Conservation (phyloP, 2,113 vertebrate species). For the Poeciliopsis turrubarensis region DNA sequence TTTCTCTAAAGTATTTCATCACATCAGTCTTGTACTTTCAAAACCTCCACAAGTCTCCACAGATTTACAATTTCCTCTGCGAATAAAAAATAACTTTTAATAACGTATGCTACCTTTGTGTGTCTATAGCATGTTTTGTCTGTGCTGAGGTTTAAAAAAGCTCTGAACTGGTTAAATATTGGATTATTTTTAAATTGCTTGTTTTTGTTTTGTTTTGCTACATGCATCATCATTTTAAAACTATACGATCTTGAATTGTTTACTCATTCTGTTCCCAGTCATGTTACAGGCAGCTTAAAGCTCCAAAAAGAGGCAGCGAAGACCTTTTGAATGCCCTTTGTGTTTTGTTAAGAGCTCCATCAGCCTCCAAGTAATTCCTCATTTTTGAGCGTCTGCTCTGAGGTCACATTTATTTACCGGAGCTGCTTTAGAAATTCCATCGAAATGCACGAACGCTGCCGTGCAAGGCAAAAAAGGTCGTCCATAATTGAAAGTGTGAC, state of each 20-base stretch:
- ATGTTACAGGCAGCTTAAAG: neutral
- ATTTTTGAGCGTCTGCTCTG: neutral
- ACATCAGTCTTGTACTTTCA: too few species aligned
- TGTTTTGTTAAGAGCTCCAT: constrained; percentile 2
- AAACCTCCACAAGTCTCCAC: too few species aligned
- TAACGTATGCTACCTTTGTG: too few species aligned
- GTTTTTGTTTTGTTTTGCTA: neutral
- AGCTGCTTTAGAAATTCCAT: constrained; percentile 43
- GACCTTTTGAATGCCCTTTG: neutral
- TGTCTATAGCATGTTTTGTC: too few species aligned
- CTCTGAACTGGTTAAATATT: too few species aligned
- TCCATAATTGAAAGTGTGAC: constrained; percentile 64
- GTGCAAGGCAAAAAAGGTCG: constrained; percentile 51
- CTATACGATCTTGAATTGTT: neutral
- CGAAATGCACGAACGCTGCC: constrained; percentile 49
- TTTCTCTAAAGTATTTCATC: too few species aligned
- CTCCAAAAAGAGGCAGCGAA: neutral
- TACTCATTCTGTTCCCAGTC: neutral
- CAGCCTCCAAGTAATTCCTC: constrained; percentile 2
- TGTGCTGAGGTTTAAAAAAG: too few species aligned
- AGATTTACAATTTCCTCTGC: too few species aligned
- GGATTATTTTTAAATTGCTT: neutral
- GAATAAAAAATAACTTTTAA: too few species aligned
- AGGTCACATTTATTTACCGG: constrained; percentile 56
- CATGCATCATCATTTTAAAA: neutral